These are phyloP conservation scores for Oncorhynchus kisutch DNA, from an alignment of 2,113 vertebrate species.

Conservation along the genomic window DNA sequence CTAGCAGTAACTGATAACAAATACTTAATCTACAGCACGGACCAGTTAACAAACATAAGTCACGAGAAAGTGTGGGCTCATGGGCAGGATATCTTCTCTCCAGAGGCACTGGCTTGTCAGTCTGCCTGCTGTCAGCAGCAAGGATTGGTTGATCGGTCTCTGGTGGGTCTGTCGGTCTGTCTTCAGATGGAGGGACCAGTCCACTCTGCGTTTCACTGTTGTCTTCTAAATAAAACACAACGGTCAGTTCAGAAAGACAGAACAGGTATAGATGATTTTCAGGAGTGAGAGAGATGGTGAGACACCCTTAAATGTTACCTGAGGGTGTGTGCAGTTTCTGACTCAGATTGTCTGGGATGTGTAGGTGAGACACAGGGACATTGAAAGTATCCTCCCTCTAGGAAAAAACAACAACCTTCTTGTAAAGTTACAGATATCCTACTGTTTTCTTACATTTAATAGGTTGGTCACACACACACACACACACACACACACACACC, in stretches of 20 bases:
- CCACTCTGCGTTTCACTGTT: slow-evolving; percentile 18
- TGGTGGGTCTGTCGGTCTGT: neutral
- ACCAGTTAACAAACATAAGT: neutral
- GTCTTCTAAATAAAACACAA: neutral
- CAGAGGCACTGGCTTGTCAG: neutral
- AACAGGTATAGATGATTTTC: neutral
- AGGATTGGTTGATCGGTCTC: neutral
- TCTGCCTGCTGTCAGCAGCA: neutral
- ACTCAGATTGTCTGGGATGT: neutral
- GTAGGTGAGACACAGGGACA: slow-evolving; percentile 6
- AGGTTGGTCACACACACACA: too few species aligned
- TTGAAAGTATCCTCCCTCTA: neutral
- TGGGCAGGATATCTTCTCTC: neutral
- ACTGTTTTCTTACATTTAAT: neutral
- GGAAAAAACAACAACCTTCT: neutral
- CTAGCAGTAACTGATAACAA: neutral
- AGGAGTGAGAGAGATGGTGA: neutral
- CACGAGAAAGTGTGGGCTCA: neutral
- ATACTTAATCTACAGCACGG: neutral
- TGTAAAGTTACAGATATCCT: neutral
- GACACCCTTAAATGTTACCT: neutral
- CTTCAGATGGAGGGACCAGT: slow-evolving; percentile 4
- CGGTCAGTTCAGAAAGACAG: neutral
- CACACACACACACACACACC: neutral
- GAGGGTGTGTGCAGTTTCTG: neutral